These are phyloP conservation scores for Phengaris alcon DNA, from an alignment of 2,888 invertebrate genomes.

Conservation along the genomic window DNA sequence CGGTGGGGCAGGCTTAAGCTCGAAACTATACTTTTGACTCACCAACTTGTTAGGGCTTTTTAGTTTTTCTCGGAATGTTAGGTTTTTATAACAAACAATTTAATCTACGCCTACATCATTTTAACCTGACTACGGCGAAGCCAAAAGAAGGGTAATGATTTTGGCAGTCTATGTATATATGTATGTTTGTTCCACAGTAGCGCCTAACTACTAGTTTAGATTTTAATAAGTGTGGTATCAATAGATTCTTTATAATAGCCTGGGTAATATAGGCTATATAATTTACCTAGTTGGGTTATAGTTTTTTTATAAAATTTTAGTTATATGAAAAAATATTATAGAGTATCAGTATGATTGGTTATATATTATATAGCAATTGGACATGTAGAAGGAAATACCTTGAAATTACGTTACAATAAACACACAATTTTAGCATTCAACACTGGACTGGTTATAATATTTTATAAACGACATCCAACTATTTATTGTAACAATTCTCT, in stretches of 20 bases:
- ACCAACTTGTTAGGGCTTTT: neutral
- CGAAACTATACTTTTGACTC: neutral
- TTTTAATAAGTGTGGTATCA: too few species aligned
- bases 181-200: too few species aligned
- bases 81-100: neutral
- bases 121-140: too few species aligned
- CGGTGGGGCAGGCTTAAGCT: neutral
- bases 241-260: too few species aligned
- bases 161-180: too few species aligned
- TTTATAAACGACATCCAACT: neutral
- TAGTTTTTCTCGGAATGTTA: neutral
- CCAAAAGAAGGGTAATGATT: too few species aligned
- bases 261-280: too few species aligned
- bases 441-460: neutral
- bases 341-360: too few species aligned
- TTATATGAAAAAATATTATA: too few species aligned
- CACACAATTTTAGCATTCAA: neutral
- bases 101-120: neutral
- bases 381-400: neutral
- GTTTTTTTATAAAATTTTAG: too few species aligned
- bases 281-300: too few species aligned
- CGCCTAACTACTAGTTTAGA: too few species aligned
- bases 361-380: neutral
- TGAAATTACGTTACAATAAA: neutral
- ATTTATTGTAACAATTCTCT: neutral